Conservation (phyloP, 2,888 invertebrate genomes). For the Sturmia bella region DNA sequence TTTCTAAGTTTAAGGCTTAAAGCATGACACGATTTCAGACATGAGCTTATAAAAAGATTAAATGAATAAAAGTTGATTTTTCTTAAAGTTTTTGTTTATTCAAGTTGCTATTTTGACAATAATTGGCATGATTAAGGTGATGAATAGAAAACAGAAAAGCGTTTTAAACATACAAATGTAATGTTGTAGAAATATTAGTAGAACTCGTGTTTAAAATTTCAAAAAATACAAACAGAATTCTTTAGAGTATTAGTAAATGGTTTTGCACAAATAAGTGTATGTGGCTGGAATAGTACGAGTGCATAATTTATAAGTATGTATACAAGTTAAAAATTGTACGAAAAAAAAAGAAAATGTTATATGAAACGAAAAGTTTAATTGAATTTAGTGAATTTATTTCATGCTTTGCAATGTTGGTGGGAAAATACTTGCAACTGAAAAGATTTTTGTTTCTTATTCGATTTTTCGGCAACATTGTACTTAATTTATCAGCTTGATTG, state of each 20-base stretch:
- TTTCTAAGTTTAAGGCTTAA: conserved; percentile 57
- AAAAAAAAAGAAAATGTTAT: conserved; percentile 55
- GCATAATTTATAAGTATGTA: too few relatives aligned
- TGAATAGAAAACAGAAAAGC: conserved; percentile 35
- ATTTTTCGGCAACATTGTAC: conserved; percentile 54
- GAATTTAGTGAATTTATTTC: conserved; percentile 54
- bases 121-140: conserved; percentile 66
- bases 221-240: conserved; percentile 10
- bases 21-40: conserved; percentile 69
- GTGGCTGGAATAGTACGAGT: too few relatives aligned
- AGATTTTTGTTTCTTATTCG: conserved; percentile 11
- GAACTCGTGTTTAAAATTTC: conserved; percentile 35
- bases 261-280: background rate
- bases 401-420: conserved; percentile 59
- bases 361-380: conserved; percentile 67
- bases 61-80: conserved; percentile 61
- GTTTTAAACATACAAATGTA: conserved; percentile 42
- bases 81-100: conserved; percentile 47
- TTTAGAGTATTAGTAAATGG: background rate
- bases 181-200: conserved; percentile 6
- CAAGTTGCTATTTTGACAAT: conserved; percentile 62
- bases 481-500: conserved; percentile 53
- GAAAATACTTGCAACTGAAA: conserved; percentile 56
- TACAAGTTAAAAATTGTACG: too few relatives aligned
- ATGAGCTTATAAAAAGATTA: conserved; percentile 60